Evolutionary conservation across 2,113 vertebrate species (phyloP).

Genomic region (Potamarius usumacintae): DNA sequence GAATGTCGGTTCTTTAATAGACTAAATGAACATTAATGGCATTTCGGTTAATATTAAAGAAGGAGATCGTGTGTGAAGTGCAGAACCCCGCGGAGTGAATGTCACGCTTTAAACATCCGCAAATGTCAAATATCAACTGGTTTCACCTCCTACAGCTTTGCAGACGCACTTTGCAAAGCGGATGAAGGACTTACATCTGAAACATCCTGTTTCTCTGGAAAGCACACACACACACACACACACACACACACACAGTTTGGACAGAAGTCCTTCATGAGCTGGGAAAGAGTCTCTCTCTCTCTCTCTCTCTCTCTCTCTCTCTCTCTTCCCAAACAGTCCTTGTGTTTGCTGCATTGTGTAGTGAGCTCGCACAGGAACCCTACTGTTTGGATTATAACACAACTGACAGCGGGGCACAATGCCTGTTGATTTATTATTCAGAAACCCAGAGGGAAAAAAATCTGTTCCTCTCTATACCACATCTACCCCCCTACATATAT

Average conservation of each 20-base stretch:
- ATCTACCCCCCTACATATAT: constrained; percentile 13
- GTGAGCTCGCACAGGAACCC: constrained; percentile 16
- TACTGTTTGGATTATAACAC: constrained; percentile 41
- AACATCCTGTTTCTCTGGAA: constrained; percentile 14
- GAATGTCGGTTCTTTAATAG: not conserved
- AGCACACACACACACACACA: not conserved
- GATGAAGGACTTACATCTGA: not conserved
- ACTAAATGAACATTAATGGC: not conserved
- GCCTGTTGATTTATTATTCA: constrained; percentile 52
- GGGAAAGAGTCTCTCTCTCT: not conserved
- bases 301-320: too few relatives aligned
- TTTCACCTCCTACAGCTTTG: not conserved
- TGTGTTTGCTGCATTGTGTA: constrained; percentile 33
- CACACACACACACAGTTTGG: not conserved
- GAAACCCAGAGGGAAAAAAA: constrained; percentile 32
- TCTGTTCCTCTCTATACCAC: constrained; percentile 15
- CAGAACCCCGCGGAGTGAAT: not conserved
- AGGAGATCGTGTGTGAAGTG: not conserved
- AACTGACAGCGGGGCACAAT: constrained; percentile 27
- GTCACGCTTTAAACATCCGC: not conserved
- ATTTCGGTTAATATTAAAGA: not conserved
- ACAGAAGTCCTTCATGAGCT: not conserved
- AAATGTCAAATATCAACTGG: not conserved
- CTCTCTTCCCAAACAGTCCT: not conserved
- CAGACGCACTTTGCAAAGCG: not conserved